phyloP scores from a whole-genome alignment of 2,797 vertebrate genomes.

The Prionace glauca region DNA sequence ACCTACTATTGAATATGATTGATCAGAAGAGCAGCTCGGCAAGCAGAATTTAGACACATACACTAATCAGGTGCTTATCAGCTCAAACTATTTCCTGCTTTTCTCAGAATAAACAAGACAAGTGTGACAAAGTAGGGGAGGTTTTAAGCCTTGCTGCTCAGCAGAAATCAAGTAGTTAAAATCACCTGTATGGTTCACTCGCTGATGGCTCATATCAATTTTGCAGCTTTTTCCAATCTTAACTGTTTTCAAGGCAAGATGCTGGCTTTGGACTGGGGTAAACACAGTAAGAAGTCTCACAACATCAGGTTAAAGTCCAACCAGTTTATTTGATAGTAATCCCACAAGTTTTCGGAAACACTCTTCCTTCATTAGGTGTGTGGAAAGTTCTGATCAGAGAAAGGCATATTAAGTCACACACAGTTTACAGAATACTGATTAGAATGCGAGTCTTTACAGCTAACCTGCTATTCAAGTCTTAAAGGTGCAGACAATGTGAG shows the following conservation, averaged over 20 bases:
- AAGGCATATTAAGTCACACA: too few relatives aligned
- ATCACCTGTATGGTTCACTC: not conserved
- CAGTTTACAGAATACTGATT: too few relatives aligned
- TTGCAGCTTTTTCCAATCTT: not conserved
- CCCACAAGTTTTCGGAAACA: too few relatives aligned
- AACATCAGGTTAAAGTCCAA: too few relatives aligned
- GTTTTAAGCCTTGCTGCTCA: not conserved
- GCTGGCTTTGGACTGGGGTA: too few relatives aligned
- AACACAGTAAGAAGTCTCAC: too few relatives aligned
- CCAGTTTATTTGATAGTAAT: too few relatives aligned
- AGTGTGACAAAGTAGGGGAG: not conserved
- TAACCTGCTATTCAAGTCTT: too few relatives aligned
- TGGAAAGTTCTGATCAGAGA: too few relatives aligned
- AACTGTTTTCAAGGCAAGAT: not conserved
- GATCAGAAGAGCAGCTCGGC: not conserved
- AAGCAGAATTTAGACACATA: not conserved
- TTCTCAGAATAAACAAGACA: not conserved
- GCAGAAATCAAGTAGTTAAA: not conserved
- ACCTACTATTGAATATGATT: not conserved
- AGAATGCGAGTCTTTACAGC: too few relatives aligned
- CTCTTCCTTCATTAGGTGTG: too few relatives aligned
- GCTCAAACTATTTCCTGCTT: not conserved
- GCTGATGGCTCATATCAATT: not conserved
- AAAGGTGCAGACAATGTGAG: too few relatives aligned
- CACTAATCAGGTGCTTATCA: not conserved